Conservation (phyloP, 2,888 invertebrate genomes). For the Notodonta dromedarius region DNA sequence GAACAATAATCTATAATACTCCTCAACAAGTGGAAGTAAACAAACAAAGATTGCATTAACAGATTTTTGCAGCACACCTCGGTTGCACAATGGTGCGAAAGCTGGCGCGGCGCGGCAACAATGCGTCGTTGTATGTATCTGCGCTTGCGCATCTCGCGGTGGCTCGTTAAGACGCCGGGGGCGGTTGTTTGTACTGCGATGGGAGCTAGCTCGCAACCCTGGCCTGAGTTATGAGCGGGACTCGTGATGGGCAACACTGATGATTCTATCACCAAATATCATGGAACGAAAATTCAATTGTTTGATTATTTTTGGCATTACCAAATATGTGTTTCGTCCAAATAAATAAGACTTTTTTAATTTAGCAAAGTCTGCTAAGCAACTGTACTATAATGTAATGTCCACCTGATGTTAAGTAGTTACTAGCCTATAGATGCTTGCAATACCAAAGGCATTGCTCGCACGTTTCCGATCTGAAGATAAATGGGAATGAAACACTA, state of each 20-base stretch:
- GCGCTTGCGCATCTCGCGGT: slow-evolving; percentile 75
- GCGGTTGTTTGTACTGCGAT: slow-evolving; percentile 70
- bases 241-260: slow-evolving; percentile 56
- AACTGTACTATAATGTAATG: too few relatives aligned
- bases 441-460: too few relatives aligned
- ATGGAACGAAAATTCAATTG: background rate
- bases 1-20: slow-evolving; percentile 51
- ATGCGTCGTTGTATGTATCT: slow-evolving; percentile 76
- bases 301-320: background rate
- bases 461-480: too few relatives aligned
- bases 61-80: slow-evolving; percentile 74
- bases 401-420: too few relatives aligned
- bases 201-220: slow-evolving; percentile 54
- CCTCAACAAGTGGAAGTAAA: slow-evolving; percentile 67
- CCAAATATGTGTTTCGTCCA: too few relatives aligned
- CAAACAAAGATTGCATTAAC: slow-evolving; percentile 75
- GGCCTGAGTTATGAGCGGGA: slow-evolving; percentile 49
- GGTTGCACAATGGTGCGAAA: slow-evolving; percentile 80
- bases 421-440: too few relatives aligned
- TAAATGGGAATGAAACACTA: too few relatives aligned
- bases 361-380: too few relatives aligned
- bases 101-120: slow-evolving; percentile 79
- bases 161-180: slow-evolving; percentile 77
- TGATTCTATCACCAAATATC: slow-evolving; percentile 26
- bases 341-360: too few relatives aligned